Percentiles rank a stretch among this genome's conserved stretches.
Evolutionary conservation across 2,113 vertebrate genomes (phyloP).

Genomic region (Chlorocebus sabaeus): DNA sequence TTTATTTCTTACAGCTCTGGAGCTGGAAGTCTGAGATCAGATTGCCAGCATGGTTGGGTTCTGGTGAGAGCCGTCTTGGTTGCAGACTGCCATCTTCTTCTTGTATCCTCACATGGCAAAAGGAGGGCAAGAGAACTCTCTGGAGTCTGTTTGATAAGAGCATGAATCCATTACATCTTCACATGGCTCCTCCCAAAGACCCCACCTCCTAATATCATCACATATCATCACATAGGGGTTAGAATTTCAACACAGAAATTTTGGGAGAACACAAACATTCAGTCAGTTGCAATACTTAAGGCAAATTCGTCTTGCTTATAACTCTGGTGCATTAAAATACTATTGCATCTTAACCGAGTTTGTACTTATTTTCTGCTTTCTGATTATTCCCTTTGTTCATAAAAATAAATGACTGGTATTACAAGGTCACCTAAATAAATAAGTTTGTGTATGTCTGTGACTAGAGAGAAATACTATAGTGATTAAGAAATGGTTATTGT

Average conservation of each 20-base stretch:
- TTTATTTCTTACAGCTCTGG: background rate
- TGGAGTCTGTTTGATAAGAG: background rate
- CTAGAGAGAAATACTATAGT: background rate
- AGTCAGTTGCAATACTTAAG: background rate
- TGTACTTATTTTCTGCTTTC: background rate
- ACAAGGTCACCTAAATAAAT: background rate
- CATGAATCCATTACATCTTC: background rate
- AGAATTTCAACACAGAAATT: background rate
- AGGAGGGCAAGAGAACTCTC: background rate
- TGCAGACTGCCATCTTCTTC: background rate
- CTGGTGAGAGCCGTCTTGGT: background rate
- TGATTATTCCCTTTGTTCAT: background rate
- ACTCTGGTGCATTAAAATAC: background rate
- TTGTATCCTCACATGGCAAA: background rate
- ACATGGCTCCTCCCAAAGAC: background rate
- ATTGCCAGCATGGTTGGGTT: background rate
- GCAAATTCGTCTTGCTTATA: background rate
- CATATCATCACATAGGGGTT: background rate
- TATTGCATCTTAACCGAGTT: background rate
- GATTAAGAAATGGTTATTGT: background rate
- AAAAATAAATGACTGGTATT: background rate
- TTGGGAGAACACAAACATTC: background rate
- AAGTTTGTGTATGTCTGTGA: background rate
- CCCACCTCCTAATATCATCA: background rate
- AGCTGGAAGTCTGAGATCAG: background rate